Evolutionary conservation across 2,113 vertebrate species (phyloP).

Genomic region (Platysteira castanea): DNA sequence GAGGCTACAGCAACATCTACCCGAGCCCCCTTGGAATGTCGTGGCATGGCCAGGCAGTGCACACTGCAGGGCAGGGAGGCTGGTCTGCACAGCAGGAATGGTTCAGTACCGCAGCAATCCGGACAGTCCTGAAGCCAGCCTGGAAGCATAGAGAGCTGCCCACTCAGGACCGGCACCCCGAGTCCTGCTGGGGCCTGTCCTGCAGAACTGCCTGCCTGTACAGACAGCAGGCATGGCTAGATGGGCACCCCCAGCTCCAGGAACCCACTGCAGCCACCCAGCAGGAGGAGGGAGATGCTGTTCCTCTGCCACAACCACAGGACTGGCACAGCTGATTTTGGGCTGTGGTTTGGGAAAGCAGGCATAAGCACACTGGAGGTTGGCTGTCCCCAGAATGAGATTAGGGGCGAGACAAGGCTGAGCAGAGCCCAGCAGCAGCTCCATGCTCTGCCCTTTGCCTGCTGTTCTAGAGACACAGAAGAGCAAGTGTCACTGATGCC

Average conservation of each 20-base stretch:
- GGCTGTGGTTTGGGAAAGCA: not conserved
- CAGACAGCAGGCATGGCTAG: not conserved
- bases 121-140: not conserved
- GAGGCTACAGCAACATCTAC: not conserved
- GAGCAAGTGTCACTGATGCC: not conserved
- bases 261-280: not conserved
- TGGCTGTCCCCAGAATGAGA: fast-evolving
- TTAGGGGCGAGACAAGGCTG: not conserved
- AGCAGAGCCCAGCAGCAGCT: not conserved
- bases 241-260: not conserved
- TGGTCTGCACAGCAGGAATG: fast-evolving
- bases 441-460: not conserved
- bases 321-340: not conserved
- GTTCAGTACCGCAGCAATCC: fast-evolving
- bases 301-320: not conserved
- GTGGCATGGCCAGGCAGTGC: not conserved
- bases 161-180: fast-evolving
- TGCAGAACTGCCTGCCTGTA: not conserved
- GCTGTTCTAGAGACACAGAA: not conserved
- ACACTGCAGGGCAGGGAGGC: not conserved
- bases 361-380: fast-evolving
- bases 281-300: not conserved
- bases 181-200: not conserved
- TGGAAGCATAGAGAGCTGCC: not conserved
- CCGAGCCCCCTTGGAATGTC: not conserved